phyloP scores from a whole-genome alignment of 2,888 invertebrate species.

The Danaus chrysippus region DNA sequence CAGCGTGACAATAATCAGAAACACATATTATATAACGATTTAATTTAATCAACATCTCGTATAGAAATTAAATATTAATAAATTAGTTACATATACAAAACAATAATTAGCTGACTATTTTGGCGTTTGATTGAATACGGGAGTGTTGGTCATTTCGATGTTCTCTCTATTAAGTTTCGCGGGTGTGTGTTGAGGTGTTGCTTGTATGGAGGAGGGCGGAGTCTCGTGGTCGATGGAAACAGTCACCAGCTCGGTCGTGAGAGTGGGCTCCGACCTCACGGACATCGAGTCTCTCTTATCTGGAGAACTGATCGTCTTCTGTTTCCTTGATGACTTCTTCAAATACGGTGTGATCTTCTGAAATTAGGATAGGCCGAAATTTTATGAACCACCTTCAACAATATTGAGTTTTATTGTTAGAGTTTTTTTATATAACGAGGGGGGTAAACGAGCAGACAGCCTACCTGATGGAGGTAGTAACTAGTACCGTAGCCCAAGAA shows the following conservation, averaged over 20 bases:
- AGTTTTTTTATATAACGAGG: no score
- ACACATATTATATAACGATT: no score
- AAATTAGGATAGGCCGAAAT: slow-evolving; percentile 22
- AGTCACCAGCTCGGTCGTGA: slow-evolving; percentile 63
- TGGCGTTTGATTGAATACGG: slow-evolving; percentile 38
- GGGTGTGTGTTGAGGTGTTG: slow-evolving; percentile 54
- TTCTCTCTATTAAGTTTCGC: slow-evolving; percentile 38
- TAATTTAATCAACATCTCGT: no score
- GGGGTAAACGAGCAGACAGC: no score
- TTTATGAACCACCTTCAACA: no score
- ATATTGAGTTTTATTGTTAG: no score
- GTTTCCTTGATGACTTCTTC: slow-evolving; percentile 45
- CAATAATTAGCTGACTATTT: not conserved
- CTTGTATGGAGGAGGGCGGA: slow-evolving; percentile 35
- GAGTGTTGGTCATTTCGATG: slow-evolving; percentile 53
- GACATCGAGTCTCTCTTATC: slow-evolving; percentile 53
- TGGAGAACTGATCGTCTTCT: slow-evolving; percentile 48
- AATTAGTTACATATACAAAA: not conserved
- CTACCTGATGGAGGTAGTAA: no score
- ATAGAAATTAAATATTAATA: no score
- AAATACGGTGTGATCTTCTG: slow-evolving; percentile 64
- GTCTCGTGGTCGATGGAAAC: slow-evolving; percentile 59
- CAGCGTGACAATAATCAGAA: no score
- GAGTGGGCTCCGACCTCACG: slow-evolving; percentile 59
- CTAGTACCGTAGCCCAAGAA: no score